Conservation (phyloP, 2,888 invertebrate genomes). For the Catocala sponsa region DNA sequence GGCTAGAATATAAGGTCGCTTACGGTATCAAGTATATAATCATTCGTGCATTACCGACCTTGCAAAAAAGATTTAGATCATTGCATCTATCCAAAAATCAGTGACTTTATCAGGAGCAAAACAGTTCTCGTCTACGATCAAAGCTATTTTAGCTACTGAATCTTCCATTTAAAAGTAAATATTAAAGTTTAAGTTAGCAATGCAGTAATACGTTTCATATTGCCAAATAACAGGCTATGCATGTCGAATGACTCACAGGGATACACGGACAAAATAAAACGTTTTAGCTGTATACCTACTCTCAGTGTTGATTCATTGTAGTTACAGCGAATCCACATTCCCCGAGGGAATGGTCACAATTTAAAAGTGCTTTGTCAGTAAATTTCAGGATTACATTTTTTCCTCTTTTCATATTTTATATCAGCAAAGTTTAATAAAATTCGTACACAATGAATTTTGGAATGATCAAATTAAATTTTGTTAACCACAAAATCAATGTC, state of each 20-base stretch:
- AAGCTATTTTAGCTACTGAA: no score
- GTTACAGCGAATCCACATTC: background rate
- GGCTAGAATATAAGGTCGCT: no score
- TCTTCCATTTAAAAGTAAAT: no score
- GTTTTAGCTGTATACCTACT: background rate
- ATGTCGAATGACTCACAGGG: slow-evolving; percentile 6
- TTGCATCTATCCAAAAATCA: no score
- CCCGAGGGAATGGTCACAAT: slow-evolving; percentile 6
- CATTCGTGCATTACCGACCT: no score
- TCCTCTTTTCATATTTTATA: background rate
- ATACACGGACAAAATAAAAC: background rate
- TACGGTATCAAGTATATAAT: no score
- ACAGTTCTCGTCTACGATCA: no score
- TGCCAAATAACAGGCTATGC: background rate
- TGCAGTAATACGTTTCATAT: no score
- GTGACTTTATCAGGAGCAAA: no score
- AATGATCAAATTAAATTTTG: slow-evolving; percentile 10
- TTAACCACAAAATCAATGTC: slow-evolving; percentile 39
- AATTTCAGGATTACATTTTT: background rate
- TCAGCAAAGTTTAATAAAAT: background rate
- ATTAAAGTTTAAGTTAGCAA: no score
- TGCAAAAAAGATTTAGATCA: no score
- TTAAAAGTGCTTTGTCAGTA: slow-evolving; percentile 5
- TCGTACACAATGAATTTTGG: background rate
- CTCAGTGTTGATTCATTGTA: slow-evolving; percentile 3